Conservation (phyloP, 2,113 vertebrate genomes). For the Psittacara wagleri region DNA sequence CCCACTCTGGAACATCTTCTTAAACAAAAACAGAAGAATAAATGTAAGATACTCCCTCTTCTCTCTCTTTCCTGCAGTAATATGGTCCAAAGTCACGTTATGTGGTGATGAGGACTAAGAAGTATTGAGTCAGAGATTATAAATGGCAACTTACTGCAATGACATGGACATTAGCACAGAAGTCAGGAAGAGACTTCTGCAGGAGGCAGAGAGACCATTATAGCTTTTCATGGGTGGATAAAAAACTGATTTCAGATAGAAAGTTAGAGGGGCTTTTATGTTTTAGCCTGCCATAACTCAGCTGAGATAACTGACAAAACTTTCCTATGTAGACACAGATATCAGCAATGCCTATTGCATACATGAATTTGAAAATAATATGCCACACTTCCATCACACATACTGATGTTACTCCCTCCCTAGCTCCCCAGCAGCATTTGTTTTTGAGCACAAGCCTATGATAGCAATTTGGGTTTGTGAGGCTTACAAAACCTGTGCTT, state of each 20-base stretch:
- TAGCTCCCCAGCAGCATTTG: neutral
- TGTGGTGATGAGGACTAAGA: neutral
- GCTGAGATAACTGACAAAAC: neutral
- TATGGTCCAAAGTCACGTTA: neutral
- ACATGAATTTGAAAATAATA: neutral
- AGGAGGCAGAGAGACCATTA: neutral
- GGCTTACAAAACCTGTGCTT: neutral
- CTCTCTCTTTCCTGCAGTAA: neutral
- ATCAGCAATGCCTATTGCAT: too few relatives aligned
- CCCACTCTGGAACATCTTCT: neutral
- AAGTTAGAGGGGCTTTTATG: neutral
- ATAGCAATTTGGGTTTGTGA: neutral
- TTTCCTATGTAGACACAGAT: neutral
- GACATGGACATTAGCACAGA: neutral
- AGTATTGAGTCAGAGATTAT: neutral
- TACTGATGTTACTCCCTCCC: neutral
- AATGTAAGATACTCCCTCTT: neutral
- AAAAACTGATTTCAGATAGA: neutral
- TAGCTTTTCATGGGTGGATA: neutral
- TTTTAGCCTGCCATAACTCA: neutral
- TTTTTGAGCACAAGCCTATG: neutral
- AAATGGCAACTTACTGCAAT: neutral
- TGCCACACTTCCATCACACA: accelerated
- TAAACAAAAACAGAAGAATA: neutral
- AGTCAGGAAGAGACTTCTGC: neutral